Percentiles rank a stretch among this genome's conserved stretches.
Evolutionary conservation across 2,888 invertebrate species (phyloP).

Genomic region (Candidula unifasciata): DNA sequence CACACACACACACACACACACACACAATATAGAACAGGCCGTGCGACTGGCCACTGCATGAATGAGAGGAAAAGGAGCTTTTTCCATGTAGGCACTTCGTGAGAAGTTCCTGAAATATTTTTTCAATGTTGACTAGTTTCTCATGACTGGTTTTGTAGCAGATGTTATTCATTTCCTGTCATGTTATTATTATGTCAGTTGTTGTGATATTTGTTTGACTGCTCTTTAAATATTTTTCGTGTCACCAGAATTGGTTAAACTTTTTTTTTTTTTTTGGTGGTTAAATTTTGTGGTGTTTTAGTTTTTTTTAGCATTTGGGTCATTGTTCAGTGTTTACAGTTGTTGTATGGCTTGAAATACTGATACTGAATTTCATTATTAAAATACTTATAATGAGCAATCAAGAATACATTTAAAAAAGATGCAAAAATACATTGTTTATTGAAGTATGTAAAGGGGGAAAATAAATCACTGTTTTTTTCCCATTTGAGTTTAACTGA

Average conservation of each 20-base stretch:
- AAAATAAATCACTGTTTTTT: too few species aligned
- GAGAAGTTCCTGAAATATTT: too few species aligned
- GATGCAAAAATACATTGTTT: background rate
- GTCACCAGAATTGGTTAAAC: background rate
- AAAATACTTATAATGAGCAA: background rate
- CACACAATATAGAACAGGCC: too few species aligned
- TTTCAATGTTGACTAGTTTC: constrained; percentile 16
- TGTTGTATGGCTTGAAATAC: constrained; percentile 40
- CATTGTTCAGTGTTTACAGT: constrained; percentile 40
- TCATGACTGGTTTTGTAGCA: constrained; percentile 25
- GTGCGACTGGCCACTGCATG: too few species aligned
- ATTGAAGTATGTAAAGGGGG: too few species aligned
- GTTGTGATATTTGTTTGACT: constrained; percentile 28
- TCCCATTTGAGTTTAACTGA: too few species aligned
- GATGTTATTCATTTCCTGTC: constrained; percentile 11
- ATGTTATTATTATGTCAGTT: constrained; percentile 16
- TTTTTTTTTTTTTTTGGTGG: background rate
- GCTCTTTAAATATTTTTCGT: constrained; percentile 12
- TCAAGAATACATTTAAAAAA: background rate
- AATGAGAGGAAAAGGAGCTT: too few species aligned
- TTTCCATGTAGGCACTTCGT: too few species aligned
- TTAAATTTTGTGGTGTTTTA: background rate
- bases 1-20: too few species aligned
- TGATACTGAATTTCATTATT: background rate
- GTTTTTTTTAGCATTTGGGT: constrained; percentile 6